These are phyloP conservation scores for Machimus atricapillus DNA, from an alignment of 2,888 invertebrate species.

Conservation along the genomic window DNA sequence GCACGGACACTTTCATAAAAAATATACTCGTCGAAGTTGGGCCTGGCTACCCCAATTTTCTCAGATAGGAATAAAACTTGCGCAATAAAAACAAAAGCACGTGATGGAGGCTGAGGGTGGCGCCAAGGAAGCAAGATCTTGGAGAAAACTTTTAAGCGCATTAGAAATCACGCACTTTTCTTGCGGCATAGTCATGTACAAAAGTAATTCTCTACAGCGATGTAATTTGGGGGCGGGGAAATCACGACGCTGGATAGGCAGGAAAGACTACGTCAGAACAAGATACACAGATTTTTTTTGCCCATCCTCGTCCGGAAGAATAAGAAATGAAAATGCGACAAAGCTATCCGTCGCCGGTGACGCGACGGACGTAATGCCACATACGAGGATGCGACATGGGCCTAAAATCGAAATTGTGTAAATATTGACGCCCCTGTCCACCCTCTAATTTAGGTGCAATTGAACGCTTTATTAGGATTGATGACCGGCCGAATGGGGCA, in stretches of 20 bases:
- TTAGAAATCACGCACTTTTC: slow-evolving; percentile 34
- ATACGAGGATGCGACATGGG: background rate
- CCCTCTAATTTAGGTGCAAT: slow-evolving; percentile 28
- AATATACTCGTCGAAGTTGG: background rate
- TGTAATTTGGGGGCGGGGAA: slow-evolving; percentile 18
- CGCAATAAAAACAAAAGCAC: slow-evolving; percentile 41
- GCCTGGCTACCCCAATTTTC: slow-evolving; percentile 9
- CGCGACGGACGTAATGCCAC: background rate
- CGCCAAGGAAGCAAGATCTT: background rate
- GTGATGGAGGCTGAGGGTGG: slow-evolving; percentile 34
- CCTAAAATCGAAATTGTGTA: slow-evolving; percentile 36
- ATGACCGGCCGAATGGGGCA: slow-evolving; percentile 4
- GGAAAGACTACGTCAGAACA: background rate
- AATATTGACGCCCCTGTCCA: slow-evolving; percentile 29
- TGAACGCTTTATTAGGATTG: slow-evolving; percentile 27
- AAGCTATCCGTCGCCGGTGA: background rate
- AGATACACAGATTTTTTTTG: background rate
- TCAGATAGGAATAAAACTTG: slow-evolving; percentile 30
- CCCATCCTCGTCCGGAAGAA: background rate
- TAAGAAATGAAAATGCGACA: background rate
- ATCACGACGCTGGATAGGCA: background rate
- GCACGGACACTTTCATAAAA: background rate
- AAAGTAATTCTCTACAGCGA: background rate
- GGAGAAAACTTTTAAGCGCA: slow-evolving; percentile 30
- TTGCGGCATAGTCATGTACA: background rate